phyloP scores from a whole-genome alignment of 2,888 invertebrate species.

The Temnothorax ravouxi region DNA sequence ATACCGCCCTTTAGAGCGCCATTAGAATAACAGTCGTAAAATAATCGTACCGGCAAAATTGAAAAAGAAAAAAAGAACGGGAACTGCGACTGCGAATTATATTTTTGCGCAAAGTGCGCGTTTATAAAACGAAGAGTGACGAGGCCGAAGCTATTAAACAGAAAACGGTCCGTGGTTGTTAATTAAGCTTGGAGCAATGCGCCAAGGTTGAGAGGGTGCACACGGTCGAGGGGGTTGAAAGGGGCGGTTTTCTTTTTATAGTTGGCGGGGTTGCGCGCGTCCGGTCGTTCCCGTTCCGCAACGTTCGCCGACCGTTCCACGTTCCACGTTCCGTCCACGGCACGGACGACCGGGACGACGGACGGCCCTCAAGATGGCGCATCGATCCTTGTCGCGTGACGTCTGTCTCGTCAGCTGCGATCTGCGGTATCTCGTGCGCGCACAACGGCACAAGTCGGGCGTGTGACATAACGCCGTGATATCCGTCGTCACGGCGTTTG shows the following conservation, averaged over 20 bases:
- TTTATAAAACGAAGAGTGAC: not conserved
- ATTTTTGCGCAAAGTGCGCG: not conserved
- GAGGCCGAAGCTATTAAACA: not conserved
- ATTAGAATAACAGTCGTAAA: not conserved
- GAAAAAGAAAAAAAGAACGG: not conserved
- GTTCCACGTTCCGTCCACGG: conserved; percentile 33
- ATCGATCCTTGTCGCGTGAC: conserved; percentile 73
- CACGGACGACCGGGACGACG: not conserved
- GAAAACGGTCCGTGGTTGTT: not conserved
- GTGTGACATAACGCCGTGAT: not conserved
- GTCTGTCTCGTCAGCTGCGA: conserved; percentile 46
- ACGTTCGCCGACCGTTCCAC: conserved; percentile 27
- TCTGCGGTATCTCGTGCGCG: conserved; percentile 26
- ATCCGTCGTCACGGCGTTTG: not conserved
- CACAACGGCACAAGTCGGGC: not conserved
- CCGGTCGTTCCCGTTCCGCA: conserved; percentile 24
- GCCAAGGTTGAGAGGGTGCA: conserved; percentile 6
- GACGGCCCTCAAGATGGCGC: conserved; percentile 71
- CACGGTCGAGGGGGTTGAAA: not conserved
- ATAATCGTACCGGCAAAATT: not conserved
- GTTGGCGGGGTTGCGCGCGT: conserved; percentile 43
- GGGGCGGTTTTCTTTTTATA: not conserved
- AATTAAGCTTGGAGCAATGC: conserved; percentile 20
- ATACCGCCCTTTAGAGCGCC: not conserved
- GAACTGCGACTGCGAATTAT: not conserved